phyloP scores from a whole-genome alignment of 2,797 vertebrate genomes.

The Mus caroli region DNA sequence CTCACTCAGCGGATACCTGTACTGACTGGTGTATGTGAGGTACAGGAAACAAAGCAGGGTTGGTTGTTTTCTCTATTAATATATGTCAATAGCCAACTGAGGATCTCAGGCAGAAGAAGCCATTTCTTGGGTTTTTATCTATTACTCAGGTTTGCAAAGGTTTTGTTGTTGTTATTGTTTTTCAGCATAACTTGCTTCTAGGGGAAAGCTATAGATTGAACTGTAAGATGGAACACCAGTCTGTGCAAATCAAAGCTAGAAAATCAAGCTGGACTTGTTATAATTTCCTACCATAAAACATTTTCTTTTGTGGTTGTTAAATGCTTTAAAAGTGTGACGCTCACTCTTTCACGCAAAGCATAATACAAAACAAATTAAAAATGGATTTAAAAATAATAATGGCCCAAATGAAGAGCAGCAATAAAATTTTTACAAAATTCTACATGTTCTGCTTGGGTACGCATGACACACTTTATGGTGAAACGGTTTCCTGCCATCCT shows the following conservation, averaged over 20 bases:
- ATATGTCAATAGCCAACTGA: not conserved
- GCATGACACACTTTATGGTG: conserved; percentile 10
- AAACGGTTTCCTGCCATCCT: conserved; percentile 4
- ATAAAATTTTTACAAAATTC: conserved; percentile 46
- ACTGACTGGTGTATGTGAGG: not conserved
- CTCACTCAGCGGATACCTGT: not conserved
- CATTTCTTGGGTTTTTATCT: not conserved
- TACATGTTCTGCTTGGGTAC: conserved; percentile 36
- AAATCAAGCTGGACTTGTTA: conserved; percentile 61
- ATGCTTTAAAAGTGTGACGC: conserved; percentile 40
- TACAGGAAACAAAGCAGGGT: not conserved
- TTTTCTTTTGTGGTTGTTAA: conserved; percentile 27
- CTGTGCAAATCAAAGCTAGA: conserved; percentile 53
- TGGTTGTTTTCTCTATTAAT: conserved; percentile 7
- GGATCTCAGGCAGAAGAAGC: not conserved
- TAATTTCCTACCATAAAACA: conserved; percentile 16
- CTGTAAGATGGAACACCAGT: not conserved
- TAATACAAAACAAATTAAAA: conserved; percentile 54
- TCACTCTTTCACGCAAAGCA: conserved; percentile 8
- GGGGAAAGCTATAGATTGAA: not conserved
- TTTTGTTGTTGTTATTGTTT: not conserved
- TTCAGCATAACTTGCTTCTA: conserved; percentile 22
- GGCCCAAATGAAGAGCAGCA: conserved; percentile 9
- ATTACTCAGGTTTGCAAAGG: not conserved
- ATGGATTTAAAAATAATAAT: not conserved